Base-by-base conservation (phyloP, 1,140 invertebrate genomes). In the Cydia fagiglandana region DNA sequence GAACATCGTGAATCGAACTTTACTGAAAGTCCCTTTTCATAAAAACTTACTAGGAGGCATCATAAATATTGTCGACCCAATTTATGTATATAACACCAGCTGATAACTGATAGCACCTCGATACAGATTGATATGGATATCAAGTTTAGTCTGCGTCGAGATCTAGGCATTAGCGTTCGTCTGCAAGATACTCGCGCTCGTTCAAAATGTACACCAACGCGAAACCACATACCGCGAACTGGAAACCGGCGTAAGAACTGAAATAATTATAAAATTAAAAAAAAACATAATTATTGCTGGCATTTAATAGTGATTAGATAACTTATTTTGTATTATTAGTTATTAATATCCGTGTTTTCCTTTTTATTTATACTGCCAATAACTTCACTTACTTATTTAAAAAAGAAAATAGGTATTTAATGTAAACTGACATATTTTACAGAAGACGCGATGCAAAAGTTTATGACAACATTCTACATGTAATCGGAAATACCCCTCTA, bases 401-500 rank as follows among this genome's bases (percentile, higher is more conserved):
- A 13, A n/a, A 50, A 13, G n/a, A 13, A n/a, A 50, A 50, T 50
- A n/a, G 15, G 15, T 9, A 56, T 56, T 56, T 3, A 61, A 61
- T 9, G 0, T 61, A 24, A 17, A 61, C 5, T 68, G 2, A 38
- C 28, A 34, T 70, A 38, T 41, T 70, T 70, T 41, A 2, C 66
- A 70, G 66, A 20, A 6, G 66, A 2, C 66, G 66, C 34, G 66
- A 70, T 38, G 34, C 30, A 9, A 77, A 61, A 64, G 68, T 79
- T 56, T 73, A 80, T 28, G 70, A 80, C 47, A 95, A 97, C 84
- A 95, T 99, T 83, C 92, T 99, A 9, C 92, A 96, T 78, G 94
- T 96, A 30, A 97, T 99, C 88, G 98, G 98, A 45, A 96, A 97
- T 87, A 99, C 98, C 1, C 98, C 98, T 0, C 84, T 99, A 68